Percentiles rank a stretch among this genome's conserved stretches.
Evolutionary conservation across 2,888 invertebrate species (phyloP).

Genomic region (Platycheirus albimanus): DNA sequence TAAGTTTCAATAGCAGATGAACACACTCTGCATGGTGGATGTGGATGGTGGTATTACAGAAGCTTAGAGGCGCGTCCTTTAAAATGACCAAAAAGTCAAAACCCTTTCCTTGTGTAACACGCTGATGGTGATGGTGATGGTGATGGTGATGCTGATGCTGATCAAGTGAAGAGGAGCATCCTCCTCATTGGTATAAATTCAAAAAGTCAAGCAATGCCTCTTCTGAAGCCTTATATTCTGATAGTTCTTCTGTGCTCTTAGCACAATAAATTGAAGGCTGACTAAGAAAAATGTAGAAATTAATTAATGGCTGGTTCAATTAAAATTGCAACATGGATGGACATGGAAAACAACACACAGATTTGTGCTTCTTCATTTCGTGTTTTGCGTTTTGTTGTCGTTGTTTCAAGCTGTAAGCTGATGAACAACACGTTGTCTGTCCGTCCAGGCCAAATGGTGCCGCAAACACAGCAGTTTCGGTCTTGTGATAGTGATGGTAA

Average conservation of each 20-base stretch:
- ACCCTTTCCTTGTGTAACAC: conserved; percentile 27
- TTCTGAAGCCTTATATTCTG: conserved; percentile 2
- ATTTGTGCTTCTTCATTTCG: conserved; percentile 46
- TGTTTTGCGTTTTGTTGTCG: conserved; percentile 26
- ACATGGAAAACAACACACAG: conserved; percentile 75
- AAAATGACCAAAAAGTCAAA: conserved; percentile 59
- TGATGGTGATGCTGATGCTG: conserved; percentile 1
- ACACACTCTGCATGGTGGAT: conserved; percentile 11
- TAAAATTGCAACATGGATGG: conserved; percentile 82
- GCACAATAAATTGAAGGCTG: conserved; percentile 69
- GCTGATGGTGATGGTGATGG: conserved; percentile 18
- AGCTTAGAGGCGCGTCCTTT: conserved; percentile 61
- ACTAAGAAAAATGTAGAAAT: conserved; percentile 78
- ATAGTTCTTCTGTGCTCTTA: conserved; percentile 14
- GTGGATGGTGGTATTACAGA: conserved; percentile 35
- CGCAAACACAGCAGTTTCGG: not conserved
- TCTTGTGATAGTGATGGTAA: not conserved
- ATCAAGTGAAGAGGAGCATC: conserved; percentile 53
- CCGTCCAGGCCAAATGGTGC: conserved; percentile 27
- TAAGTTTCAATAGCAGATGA: conserved; percentile 14
- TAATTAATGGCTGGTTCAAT: conserved; percentile 82
- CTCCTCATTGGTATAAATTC: conserved; percentile 41
- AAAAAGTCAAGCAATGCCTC: not conserved
- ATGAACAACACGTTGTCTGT: conserved; percentile 63
- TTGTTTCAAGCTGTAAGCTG: conserved; percentile 62